Percentiles rank a stretch among this genome's conserved stretches.
Evolutionary conservation across 1,140 invertebrate genomes (phyloP).

Genomic region (Araneus ventricosus): DNA sequence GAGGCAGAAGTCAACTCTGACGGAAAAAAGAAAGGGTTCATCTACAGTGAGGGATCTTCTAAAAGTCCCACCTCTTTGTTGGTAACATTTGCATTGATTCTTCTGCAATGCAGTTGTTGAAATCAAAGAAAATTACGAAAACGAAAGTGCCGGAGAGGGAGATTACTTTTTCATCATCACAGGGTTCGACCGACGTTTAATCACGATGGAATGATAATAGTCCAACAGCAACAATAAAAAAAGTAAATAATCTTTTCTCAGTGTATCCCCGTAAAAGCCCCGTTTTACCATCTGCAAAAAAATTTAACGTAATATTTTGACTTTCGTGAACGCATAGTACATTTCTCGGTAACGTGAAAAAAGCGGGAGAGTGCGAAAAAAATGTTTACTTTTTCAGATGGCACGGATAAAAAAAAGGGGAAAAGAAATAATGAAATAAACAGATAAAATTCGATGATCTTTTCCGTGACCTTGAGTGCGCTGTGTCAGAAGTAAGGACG

Average conservation of each 20-base stretch:
- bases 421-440: conserved; percentile 29
- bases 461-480: conserved; percentile 24
- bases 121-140: neutral
- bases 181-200: neutral
- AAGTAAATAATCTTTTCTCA: neutral
- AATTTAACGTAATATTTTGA: neutral
- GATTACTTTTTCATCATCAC: conserved; percentile 4
- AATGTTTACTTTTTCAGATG: conserved; percentile 46
- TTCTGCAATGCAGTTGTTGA: neutral
- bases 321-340: neutral
- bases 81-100: neutral
- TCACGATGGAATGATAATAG: neutral
- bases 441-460: conserved; percentile 21
- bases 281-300: neutral
- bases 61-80: neutral
- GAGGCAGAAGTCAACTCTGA: neutral
- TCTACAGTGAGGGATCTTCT: neutral
- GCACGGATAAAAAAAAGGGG: neutral
- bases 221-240: neutral
- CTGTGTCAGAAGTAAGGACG: conserved; percentile 27
- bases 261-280: neutral
- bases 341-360: neutral
- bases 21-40: neutral
- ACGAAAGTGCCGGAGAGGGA: neutral
- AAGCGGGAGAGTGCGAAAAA: neutral